These are phyloP conservation scores for Cephonodes hylas DNA, from an alignment of 2,888 invertebrate genomes.

Conservation along the genomic window DNA sequence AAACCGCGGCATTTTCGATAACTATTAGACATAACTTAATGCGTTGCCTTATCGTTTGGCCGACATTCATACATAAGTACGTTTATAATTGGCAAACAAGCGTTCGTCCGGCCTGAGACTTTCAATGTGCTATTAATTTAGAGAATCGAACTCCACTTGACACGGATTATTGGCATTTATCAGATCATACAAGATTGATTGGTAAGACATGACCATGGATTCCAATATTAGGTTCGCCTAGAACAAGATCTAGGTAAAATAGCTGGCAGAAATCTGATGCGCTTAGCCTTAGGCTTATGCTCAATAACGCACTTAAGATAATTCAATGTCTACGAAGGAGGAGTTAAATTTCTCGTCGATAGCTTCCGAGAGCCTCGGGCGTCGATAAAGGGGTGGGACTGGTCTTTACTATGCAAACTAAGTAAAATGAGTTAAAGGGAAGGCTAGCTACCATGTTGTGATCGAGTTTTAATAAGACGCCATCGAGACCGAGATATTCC, in stretches of 20 bases:
- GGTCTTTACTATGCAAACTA: not conserved
- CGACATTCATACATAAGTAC: conserved; percentile 39
- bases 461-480: not conserved
- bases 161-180: conserved; percentile 22
- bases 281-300: not conserved
- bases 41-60: conserved; percentile 55
- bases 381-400: not conserved
- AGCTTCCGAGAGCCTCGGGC: not conserved
- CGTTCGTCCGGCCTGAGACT: conserved; percentile 36
- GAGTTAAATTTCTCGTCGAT: not conserved
- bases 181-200: not conserved
- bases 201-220: not conserved
- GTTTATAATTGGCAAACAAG: conserved; percentile 54
- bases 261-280: not conserved
- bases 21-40: conserved; percentile 34
- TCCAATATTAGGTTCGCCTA: not conserved
- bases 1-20: conserved; percentile 17
- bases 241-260: conserved; percentile 4
- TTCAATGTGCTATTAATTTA: not conserved
- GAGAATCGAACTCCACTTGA: conserved; percentile 7
- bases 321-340: not conserved
- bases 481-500: not conserved
- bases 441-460: not conserved
- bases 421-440: not conserved
- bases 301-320: not conserved